Evolutionary conservation across 2,113 vertebrate species (phyloP).

Genomic region (Erythrolamprus reginae): DNA sequence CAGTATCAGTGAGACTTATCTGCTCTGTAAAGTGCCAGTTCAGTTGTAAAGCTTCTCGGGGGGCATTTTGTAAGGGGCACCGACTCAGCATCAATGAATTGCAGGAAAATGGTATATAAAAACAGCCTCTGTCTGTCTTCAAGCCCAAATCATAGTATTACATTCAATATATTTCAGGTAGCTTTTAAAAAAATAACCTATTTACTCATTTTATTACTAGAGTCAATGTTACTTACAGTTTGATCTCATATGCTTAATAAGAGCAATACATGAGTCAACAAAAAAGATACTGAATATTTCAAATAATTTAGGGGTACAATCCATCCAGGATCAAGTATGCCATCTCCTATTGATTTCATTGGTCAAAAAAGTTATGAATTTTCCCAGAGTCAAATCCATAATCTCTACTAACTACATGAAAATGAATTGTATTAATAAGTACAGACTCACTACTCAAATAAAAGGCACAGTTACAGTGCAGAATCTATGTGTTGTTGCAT

Average conservation of each 20-base stretch:
- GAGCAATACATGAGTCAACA: not conserved
- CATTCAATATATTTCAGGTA: not conserved
- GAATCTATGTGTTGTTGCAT: not conserved
- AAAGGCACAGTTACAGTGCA: not conserved
- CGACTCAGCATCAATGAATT: conserved; percentile 41
- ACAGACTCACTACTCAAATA: not conserved
- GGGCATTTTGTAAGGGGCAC: conserved; percentile 64
- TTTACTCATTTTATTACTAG: not conserved
- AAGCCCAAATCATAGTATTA: conserved; percentile 9
- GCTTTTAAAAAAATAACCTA: not conserved
- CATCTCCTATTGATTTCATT: not conserved
- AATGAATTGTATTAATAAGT: not conserved
- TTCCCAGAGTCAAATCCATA: not conserved
- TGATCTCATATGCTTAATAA: not conserved
- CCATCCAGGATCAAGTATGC: not conserved
- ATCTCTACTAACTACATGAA: not conserved
- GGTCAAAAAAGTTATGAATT: not conserved
- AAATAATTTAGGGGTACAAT: not conserved
- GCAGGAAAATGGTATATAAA: conserved; percentile 31
- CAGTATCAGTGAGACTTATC: conserved; percentile 50
- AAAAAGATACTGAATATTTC: not conserved
- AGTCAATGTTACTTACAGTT: not conserved
- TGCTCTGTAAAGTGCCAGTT: conserved; percentile 48
- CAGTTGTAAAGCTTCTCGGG: conserved; percentile 61
- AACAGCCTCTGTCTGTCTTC: conserved; percentile 4